These are phyloP conservation scores for Kuschelorhynchus macadamiae DNA, from an alignment of 2,888 invertebrate species.

Conservation along the genomic window DNA sequence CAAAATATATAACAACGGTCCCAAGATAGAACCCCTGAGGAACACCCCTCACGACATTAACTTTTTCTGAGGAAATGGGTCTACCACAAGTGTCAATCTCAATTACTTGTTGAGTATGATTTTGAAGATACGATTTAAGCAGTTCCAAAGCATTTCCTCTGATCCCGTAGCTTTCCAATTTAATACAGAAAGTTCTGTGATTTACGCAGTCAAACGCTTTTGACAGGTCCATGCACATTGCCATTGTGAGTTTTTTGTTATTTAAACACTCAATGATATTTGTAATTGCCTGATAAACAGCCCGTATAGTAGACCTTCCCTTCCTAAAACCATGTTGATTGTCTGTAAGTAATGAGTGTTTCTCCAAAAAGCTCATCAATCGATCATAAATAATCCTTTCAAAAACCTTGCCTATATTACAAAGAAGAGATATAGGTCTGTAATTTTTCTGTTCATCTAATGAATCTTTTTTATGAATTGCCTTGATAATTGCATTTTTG, in stretches of 20 bases:
- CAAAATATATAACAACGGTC: too few species aligned
- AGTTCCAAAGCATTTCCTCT: conserved; percentile 6
- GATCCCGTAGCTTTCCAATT: conserved; percentile 6
- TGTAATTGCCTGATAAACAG: not conserved
- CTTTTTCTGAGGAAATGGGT: not conserved
- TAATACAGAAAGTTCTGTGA: conserved; percentile 38
- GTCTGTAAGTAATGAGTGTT: not conserved
- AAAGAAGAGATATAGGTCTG: not conserved
- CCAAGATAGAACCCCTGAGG: conserved; percentile 10
- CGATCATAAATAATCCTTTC: not conserved
- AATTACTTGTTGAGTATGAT: conserved; percentile 1
- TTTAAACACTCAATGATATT: not conserved
- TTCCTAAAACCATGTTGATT: not conserved
- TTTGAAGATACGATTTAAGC: not conserved
- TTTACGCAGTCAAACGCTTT: not conserved
- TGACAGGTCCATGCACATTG: conserved; percentile 4
- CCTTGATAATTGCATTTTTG: too few species aligned
- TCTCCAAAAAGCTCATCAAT: not conserved
- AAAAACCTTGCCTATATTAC: not conserved
- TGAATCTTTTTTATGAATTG: too few species aligned
- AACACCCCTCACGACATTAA: conserved; percentile 1
- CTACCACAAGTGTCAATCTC: not conserved
- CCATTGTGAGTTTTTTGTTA: conserved; percentile 13
- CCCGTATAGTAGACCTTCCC: not conserved
- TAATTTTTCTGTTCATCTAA: too few species aligned